These are phyloP conservation scores for Lucifuga dentata DNA, from an alignment of 2,113 vertebrate species.

Conservation along the genomic window DNA sequence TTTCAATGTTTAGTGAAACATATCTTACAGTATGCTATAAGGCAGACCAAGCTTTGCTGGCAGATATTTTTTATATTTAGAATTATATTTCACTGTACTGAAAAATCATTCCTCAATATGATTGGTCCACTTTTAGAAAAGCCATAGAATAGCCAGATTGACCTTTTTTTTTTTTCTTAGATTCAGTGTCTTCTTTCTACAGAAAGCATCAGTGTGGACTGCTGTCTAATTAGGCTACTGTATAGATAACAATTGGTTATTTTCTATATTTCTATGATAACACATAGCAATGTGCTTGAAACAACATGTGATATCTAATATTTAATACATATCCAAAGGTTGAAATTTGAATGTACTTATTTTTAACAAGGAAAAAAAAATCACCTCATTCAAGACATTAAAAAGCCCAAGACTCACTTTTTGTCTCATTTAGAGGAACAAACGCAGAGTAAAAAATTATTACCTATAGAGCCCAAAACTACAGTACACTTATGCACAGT, in stretches of 20 bases:
- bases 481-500: background rate
- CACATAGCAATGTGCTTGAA: constrained; percentile 17
- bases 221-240: constrained; percentile 15
- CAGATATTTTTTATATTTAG: constrained; percentile 40
- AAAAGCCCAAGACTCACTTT: too few species aligned
- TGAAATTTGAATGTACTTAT: too few species aligned
- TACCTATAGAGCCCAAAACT: too few species aligned
- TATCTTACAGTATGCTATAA: constrained; percentile 24
- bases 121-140: background rate
- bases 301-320: constrained; percentile 8
- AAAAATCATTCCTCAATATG: constrained; percentile 16
- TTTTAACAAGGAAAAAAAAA: too few species aligned
- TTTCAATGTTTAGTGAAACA: constrained; percentile 19
- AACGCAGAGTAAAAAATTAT: too few species aligned
- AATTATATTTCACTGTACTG: constrained; percentile 5
- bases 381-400: too few species aligned
- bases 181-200: constrained; percentile 6
- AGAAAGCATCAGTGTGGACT: constrained; percentile 2
- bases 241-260: too few species aligned
- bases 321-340: too few species aligned
- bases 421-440: too few species aligned
- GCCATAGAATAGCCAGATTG: constrained; percentile 4
- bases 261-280: too few species aligned
- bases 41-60: constrained; percentile 19
- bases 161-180: constrained; percentile 21